These are phyloP conservation scores for Trinectes maculatus DNA, from an alignment of 2,113 vertebrate species.

Conservation along the genomic window DNA sequence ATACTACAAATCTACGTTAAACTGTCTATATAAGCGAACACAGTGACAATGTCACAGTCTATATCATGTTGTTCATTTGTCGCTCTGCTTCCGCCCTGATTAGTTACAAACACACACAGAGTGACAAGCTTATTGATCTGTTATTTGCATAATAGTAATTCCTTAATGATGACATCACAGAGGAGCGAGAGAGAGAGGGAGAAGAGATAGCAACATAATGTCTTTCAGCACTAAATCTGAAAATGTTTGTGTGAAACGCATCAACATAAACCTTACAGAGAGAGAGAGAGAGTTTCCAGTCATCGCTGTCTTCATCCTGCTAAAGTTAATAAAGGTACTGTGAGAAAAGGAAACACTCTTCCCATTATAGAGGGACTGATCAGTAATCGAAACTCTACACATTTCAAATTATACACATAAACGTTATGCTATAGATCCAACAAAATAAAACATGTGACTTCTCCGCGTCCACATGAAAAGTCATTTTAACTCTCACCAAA, in stretches of 20 bases:
- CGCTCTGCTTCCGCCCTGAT: not conserved
- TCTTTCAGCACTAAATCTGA: no score
- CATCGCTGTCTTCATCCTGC: not conserved
- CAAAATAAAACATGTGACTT: no score
- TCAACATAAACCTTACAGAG: no score
- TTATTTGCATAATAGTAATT: conserved; percentile 47
- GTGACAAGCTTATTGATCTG: conserved; percentile 1
- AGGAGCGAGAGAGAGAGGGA: not conserved
- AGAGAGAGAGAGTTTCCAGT: no score
- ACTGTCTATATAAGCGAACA: not conserved
- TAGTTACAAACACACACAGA: not conserved
- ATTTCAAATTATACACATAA: no score
- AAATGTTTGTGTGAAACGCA: no score
- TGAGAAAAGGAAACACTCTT: no score
- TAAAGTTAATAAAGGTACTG: not conserved
- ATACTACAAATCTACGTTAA: not conserved
- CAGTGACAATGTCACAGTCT: fast-evolving
- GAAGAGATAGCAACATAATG: no score
- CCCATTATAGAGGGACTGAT: not conserved
- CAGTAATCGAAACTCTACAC: not conserved
- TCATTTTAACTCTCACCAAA: no score
- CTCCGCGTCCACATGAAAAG: conserved; percentile 2
- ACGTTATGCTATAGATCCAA: no score
- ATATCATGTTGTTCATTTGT: fast-evolving
- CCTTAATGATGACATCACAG: conserved; percentile 56